Evolutionary conservation across 2,888 invertebrate genomes (phyloP).

Genomic region (Digitonthophagus gazella): DNA sequence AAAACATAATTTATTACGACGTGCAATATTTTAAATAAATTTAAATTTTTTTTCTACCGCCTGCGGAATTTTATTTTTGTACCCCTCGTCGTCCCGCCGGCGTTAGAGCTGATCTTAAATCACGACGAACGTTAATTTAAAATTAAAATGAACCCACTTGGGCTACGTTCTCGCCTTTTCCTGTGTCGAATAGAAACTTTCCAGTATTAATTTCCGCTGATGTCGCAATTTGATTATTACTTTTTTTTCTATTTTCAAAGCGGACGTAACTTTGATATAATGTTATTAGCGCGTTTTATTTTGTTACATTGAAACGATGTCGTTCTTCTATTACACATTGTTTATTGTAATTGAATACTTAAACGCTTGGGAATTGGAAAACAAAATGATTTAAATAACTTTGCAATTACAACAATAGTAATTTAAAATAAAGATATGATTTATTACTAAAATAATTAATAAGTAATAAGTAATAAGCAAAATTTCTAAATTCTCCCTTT

Average conservation of each 20-base stretch:
- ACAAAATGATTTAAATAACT: not conserved
- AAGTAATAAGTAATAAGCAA: no score
- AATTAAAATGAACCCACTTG: no score
- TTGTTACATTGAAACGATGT: not conserved
- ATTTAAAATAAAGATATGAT: not conserved
- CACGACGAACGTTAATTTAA: no score
- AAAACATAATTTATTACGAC: not conserved
- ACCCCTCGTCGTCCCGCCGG: no score
- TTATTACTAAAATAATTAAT: no score
- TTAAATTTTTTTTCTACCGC: not conserved
- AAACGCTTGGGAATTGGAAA: not conserved
- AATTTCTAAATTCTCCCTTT: no score
- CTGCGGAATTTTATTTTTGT: not conserved
- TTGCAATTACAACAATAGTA: not conserved
- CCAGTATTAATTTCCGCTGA: not conserved
- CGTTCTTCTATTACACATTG: not conserved
- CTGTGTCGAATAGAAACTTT: not conserved
- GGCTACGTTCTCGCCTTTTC: no score
- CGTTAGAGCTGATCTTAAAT: no score
- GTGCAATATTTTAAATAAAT: not conserved
- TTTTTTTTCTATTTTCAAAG: not conserved
- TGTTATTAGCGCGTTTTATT: not conserved
- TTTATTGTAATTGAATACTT: not conserved
- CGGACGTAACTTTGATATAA: no score
- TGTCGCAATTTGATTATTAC: not conserved